Percentiles rank a stretch among this genome's conserved stretches.
Evolutionary conservation across 2,888 invertebrate species (phyloP).

Genomic region (Tinea semifulvella): DNA sequence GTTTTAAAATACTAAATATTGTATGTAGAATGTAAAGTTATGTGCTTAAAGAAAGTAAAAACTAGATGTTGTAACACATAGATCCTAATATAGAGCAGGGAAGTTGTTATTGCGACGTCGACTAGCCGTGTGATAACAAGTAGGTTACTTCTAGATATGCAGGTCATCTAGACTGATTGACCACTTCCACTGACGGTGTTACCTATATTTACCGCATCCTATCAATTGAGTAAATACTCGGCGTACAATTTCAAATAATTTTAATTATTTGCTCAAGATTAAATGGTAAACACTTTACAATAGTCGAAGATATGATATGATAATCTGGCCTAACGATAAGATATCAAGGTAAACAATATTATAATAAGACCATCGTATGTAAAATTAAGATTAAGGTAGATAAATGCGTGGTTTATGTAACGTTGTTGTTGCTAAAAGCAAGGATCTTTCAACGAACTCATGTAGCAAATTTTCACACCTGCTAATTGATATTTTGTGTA

Average conservation of each 20-base stretch:
- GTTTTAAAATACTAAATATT: background rate
- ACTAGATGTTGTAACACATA: constrained; percentile 2
- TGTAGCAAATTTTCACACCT: constrained; percentile 5
- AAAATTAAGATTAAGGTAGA: constrained; percentile 8
- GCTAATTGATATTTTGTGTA: constrained; percentile 7
- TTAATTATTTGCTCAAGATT: background rate
- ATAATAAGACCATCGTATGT: background rate
- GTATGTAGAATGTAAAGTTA: background rate
- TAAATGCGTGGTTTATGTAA: constrained; percentile 3
- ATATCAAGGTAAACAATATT: constrained; percentile 8
- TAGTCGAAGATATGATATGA: background rate
- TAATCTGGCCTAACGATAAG: constrained; percentile 2
- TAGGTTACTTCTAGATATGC: constrained; percentile 28
- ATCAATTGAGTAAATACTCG: too few relatives aligned
- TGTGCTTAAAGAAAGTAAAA: constrained; percentile 1
- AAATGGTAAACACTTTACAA: background rate
- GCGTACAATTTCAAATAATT: too few relatives aligned
- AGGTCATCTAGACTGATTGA: constrained; percentile 55
- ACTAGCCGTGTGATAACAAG: constrained; percentile 9
- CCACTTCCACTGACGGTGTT: constrained; percentile 36
- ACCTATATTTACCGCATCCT: too few relatives aligned
- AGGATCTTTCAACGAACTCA: constrained; percentile 1
- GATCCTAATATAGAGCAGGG: constrained; percentile 1
- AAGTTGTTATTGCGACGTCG: constrained; percentile 5
- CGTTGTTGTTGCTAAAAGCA: constrained; percentile 4